Evolutionary conservation across 2,797 vertebrate genomes (phyloP), one percentile per base, ranked within the genome.

Genomic region (Mormyrops attenuatus): DNA sequence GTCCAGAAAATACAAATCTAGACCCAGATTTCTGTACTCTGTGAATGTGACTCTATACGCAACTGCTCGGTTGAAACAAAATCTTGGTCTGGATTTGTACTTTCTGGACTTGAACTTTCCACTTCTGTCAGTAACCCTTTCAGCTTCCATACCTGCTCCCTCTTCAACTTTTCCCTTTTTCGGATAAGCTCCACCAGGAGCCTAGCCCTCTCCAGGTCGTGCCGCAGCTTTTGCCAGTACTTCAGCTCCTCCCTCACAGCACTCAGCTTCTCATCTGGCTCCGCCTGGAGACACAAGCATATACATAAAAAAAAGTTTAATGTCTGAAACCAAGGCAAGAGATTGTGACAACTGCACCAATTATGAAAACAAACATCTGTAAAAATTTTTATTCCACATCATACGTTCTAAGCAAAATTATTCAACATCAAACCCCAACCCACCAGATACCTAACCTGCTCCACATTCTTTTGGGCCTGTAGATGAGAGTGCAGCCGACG

Each of bases 211-310:
- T 99, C 99, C 94, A 99, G 90, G 94, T 99, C 98, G 0, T 99
- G 98, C 57, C 99, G 96, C 89, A 99, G 94, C 91, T 99, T 99
- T 90, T 99, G 98, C 98, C 98, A 99, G 94, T 99, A 99, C 84
- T 98, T 98, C 55, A 99, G 96, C 92, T 99, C 97, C 89, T 98
- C 97, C 93, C 98, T 97, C 34, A 99, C 97, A 0, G 97, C 97
- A 22, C 96, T 97, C 2, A 97, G 96, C 94, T 98, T 98, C 93
- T 98, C 97, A 60, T 99, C 97, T 44, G 98, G 97, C 91, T 98
- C 98, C 91, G 95, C 96, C 98, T 99, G 93, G 5, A 93, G 26
- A 93, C 50, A 91, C 30, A 82, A 88, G 22, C 11, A n/a, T 1
- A 17, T 30, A 50, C 3, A 47, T 1, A 44, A 5, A 60, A 30